Evolutionary conservation across 2,113 vertebrate genomes (phyloP), one percentile per base, ranked within the genome.

Genomic region (Laterallus jamaicensis): DNA sequence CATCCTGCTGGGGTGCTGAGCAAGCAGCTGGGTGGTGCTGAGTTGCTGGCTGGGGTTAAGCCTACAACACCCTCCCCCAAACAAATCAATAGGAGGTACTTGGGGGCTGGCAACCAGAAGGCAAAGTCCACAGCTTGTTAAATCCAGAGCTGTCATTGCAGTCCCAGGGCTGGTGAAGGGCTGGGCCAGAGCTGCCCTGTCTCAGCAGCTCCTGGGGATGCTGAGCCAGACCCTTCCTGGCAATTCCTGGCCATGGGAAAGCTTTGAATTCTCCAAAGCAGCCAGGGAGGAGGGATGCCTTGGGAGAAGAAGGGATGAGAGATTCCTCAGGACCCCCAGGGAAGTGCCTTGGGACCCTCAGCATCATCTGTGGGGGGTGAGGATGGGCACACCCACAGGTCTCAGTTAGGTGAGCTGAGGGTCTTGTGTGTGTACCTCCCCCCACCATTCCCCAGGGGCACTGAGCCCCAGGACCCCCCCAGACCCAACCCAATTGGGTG

Each of bases 91-190:
- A 21, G 85, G 80, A 90, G 68, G 66, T 15, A 25, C 59, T 13
- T 8, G 2, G 82, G 88, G 49, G 56, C 58, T 68, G 77, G 50
- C 2, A 15, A 64, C 26, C 58, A 44, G 86, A 82, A 93, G 81
- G 83, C 91, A 88, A 89, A 94, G 88, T 76, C 83, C 67, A 3
- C 73, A 78, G 66, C 73, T 83, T 82, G 86, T 74, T 93, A 12
- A 81, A 84, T 67, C 35, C 84, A 24, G 86, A 92, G 92, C 81
- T 91, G 90, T 87, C 15, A 0, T 40, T 95, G 92, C 66, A 59
- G 60, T n/a, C 75, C 71, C 66, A 69, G 79, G 10, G 10, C 39
- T 39, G 39, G 39, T 26, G 1, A 21, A 86, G 64, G 37, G n/a
- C 82, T 55, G 4, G 2, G 69, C 50, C 50, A 10, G 5, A 89